These are phyloP conservation scores for Apotomis turbidana DNA, from an alignment of 2,888 invertebrate species.

Conservation along the genomic window DNA sequence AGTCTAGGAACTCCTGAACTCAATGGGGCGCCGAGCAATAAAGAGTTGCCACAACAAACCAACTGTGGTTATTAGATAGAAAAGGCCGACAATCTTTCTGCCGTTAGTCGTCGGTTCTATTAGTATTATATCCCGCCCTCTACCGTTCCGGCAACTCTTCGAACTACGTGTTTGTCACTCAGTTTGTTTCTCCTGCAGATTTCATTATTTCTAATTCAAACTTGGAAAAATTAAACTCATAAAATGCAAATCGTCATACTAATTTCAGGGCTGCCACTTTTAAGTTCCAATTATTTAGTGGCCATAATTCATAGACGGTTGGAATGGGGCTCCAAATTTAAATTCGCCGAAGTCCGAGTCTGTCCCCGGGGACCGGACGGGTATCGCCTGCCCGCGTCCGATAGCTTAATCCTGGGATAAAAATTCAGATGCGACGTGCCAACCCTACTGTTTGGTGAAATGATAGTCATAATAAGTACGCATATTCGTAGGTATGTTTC, in stretches of 20 bases:
- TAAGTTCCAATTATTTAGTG: constrained; percentile 33
- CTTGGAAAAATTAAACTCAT: constrained; percentile 48
- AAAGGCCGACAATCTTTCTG: no score
- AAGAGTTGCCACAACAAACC: no score
- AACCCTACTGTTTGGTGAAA: constrained; percentile 26
- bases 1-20: no score
- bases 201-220: no score
- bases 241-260: constrained; percentile 15
- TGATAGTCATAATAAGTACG: constrained; percentile 2
- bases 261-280: constrained; percentile 23
- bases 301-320: constrained; percentile 36
- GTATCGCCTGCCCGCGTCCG: constrained; percentile 38
- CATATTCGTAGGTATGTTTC: neutral
- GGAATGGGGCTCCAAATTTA: constrained; percentile 28
- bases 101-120: no score
- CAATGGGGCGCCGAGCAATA: no score
- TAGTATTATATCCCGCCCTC: no score
- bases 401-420: constrained; percentile 46
- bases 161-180: no score
- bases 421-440: constrained; percentile 31
- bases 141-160: no score
- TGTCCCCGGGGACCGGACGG: constrained; percentile 11
- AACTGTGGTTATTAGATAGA: no score
- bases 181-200: no score
- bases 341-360: constrained; percentile 32